Evolutionary conservation across 2,113 vertebrate genomes (phyloP).

Genomic region (cattle (Bos taurus)): DNA sequence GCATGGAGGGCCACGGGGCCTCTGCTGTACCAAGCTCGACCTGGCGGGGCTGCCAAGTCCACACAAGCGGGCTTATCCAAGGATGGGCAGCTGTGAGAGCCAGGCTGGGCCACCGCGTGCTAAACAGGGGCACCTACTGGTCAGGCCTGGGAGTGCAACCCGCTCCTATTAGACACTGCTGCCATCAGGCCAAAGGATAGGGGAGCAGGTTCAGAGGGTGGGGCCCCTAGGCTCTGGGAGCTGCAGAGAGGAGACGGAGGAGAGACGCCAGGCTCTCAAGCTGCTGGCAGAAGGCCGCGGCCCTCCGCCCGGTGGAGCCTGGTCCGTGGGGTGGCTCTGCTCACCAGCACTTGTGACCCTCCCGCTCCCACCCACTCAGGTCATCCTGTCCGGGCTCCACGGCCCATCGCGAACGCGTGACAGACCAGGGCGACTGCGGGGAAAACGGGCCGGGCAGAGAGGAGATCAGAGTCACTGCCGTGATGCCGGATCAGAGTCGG

Average conservation of each 20-base stretch:
- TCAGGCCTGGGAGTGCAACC: background rate
- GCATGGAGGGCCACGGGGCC: background rate
- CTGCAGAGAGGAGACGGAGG: background rate
- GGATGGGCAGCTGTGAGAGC: background rate
- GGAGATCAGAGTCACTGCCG: background rate
- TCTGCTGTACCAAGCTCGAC: background rate
- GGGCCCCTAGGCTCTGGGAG: background rate
- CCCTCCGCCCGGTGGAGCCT: fast-evolving
- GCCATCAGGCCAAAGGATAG: background rate
- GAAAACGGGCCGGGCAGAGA: background rate
- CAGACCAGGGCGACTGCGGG: fast-evolving
- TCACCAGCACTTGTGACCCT: fast-evolving
- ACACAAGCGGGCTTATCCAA: fast-evolving
- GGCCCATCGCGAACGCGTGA: no score
- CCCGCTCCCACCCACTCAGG: background rate
- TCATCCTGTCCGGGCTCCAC: background rate
- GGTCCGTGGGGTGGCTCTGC: background rate
- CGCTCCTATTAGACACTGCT: background rate
- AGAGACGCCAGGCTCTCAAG: background rate
- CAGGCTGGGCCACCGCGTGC: background rate
- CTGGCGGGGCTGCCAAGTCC: background rate
- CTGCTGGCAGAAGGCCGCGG: background rate
- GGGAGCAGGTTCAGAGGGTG: background rate
- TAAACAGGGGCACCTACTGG: constrained; percentile 39
- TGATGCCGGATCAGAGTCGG: fast-evolving